phyloP scores from a whole-genome alignment of 2,888 invertebrate species.

The Caenorhabditis angaria region DNA sequence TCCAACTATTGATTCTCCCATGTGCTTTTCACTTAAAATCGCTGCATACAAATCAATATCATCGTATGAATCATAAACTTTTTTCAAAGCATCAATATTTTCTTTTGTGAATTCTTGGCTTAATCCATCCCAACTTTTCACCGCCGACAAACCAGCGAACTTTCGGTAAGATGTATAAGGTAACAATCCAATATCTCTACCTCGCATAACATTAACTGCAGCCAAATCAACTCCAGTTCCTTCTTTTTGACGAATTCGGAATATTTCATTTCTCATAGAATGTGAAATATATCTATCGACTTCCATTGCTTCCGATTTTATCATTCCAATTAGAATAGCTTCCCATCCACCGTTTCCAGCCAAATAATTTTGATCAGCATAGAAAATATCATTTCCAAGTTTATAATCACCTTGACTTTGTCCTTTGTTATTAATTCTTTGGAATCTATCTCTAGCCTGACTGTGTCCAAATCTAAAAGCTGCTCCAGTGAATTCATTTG shows the following conservation, averaged over 20 bases:
- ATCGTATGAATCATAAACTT: conserved; percentile 42
- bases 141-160: conserved; percentile 35
- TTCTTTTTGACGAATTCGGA: conserved; percentile 84
- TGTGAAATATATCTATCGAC: conserved; percentile 51
- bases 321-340: conserved; percentile 45
- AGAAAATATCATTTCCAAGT: conserved; percentile 42
- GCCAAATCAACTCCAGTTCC: conserved; percentile 84
- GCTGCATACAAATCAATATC: conserved; percentile 57
- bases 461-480: conserved; percentile 84
- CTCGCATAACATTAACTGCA: conserved; percentile 86
- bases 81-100: conserved; percentile 40
- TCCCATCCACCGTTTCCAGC: conserved; percentile 26
- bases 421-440: no score
- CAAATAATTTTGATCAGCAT: conserved; percentile 32
- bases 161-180: conserved; percentile 32
- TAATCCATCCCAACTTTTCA: conserved; percentile 40
- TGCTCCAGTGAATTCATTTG: conserved; percentile 83
- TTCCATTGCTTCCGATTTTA: conserved; percentile 45
- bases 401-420: conserved; percentile 18
- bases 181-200: conserved; percentile 72
- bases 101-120: conserved; percentile 30
- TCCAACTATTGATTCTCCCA: conserved; percentile 47
- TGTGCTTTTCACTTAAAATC: conserved; percentile 51
- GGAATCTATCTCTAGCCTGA: no score
- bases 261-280: conserved; percentile 73